Evolutionary conservation across 2,888 invertebrate genomes (phyloP).

Genomic region (Mallateleia sp.): DNA sequence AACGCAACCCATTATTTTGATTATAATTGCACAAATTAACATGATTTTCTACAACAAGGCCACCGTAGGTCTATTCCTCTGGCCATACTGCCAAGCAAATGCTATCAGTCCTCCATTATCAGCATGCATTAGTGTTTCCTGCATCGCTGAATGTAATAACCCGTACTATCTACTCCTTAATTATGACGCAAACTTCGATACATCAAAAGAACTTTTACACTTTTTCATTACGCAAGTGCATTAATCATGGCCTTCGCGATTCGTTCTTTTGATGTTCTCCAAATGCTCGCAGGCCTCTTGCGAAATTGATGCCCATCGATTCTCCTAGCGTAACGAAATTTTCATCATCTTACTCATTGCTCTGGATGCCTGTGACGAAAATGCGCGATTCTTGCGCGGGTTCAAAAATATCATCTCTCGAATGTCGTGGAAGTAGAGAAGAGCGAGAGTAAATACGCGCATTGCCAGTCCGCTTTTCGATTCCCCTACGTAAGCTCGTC

Average conservation of each 20-base stretch:
- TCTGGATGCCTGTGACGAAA: constrained; percentile 44
- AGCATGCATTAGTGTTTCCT: no score
- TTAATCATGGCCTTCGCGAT: not conserved
- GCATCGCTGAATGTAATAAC: no score
- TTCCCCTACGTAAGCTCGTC: constrained; percentile 51
- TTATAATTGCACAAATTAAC: no score
- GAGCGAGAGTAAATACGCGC: constrained; percentile 45
- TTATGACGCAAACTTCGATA: no score
- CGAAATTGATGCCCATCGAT: not conserved
- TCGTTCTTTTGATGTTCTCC: not conserved
- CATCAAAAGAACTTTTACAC: not conserved
- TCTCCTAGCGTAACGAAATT: not conserved
- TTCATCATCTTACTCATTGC: constrained; percentile 37
- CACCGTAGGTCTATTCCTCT: no score
- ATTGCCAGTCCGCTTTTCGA: constrained; percentile 43
- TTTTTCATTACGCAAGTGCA: not conserved
- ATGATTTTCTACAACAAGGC: no score
- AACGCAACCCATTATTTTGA: no score
- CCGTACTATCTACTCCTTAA: no score
- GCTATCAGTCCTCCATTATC: no score
- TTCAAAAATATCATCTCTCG: constrained; percentile 59
- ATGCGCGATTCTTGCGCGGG: constrained; percentile 38
- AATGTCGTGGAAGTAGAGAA: constrained; percentile 43
- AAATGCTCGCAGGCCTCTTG: not conserved
- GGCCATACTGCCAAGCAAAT: no score